A percentile compares a stretch with the other conserved stretches of the same genome.
Conservation (phyloP, 1,140 invertebrate genomes). For the Diprion similis region DNA sequence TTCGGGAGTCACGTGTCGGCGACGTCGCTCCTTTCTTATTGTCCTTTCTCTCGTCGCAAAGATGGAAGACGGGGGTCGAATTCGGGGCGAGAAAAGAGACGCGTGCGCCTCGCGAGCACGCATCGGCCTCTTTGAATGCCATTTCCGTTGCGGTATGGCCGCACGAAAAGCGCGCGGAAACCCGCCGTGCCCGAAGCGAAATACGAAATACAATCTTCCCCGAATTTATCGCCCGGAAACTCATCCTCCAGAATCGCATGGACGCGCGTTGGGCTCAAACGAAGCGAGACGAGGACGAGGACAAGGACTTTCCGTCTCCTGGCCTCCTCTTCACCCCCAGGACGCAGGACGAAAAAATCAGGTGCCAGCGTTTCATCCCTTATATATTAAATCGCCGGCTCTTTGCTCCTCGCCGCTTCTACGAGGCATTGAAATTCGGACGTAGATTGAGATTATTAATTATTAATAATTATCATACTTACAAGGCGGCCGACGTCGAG, state of each 20-base stretch:
- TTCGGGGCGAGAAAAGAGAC: not conserved
- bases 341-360: not conserved
- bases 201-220: not conserved
- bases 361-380: not conserved
- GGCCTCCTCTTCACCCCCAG: not conserved
- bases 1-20: not conserved
- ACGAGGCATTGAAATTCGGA: not conserved
- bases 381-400: not conserved
- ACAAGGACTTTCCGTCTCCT: not conserved
- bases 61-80: not conserved
- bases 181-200: not conserved
- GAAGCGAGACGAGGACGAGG: not conserved
- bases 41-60: not conserved
- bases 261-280: not conserved
- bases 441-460: not conserved
- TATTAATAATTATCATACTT: conserved; percentile 30
- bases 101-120: not conserved
- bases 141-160: not conserved
- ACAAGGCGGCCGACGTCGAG: conserved; percentile 40
- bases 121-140: not conserved
- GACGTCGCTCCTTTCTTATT: not conserved
- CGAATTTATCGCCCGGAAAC: not conserved
- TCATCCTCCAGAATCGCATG: not conserved
- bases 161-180: not conserved
- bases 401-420: not conserved